phyloP scores from a whole-genome alignment of 2,113 vertebrate genomes.

The Orthonyx spaldingii region DNA sequence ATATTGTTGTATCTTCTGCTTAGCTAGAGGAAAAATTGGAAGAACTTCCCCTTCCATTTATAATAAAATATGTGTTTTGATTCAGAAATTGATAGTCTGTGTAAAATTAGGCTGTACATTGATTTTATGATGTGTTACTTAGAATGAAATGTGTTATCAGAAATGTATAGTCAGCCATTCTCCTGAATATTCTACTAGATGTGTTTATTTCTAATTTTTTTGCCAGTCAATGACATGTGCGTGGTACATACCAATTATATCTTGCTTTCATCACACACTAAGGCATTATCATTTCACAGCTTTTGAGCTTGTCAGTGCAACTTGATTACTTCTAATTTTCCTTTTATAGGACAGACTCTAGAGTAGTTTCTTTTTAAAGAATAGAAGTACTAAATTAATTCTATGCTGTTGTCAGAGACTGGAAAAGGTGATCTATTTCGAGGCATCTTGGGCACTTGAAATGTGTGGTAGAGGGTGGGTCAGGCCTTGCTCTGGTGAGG shows the following conservation, averaged over 20 bases:
- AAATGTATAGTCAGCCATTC: neutral
- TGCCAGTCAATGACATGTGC: neutral
- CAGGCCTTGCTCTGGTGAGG: neutral
- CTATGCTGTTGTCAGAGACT: neutral
- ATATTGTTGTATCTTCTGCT: neutral
- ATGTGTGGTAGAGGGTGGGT: neutral
- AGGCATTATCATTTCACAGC: neutral
- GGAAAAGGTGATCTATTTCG: fast-evolving
- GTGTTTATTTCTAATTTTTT: neutral
- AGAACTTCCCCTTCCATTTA: neutral
- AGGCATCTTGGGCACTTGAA: too few species aligned
- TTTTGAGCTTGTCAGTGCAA: neutral
- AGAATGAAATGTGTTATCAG: neutral
- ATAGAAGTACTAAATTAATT: neutral
- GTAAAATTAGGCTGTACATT: neutral
- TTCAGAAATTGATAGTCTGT: neutral
- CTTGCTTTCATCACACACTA: neutral
- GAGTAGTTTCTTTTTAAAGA: neutral
- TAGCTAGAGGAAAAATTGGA: neutral
- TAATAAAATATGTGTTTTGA: neutral
- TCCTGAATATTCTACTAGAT: neutral
- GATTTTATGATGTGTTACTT: slow-evolving; percentile 2
- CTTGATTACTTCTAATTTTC: neutral
- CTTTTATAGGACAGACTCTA: neutral
- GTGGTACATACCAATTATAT: neutral